Evolutionary conservation across 2,888 invertebrate species (phyloP).

Genomic region (Microctonus aethiopoides): DNA sequence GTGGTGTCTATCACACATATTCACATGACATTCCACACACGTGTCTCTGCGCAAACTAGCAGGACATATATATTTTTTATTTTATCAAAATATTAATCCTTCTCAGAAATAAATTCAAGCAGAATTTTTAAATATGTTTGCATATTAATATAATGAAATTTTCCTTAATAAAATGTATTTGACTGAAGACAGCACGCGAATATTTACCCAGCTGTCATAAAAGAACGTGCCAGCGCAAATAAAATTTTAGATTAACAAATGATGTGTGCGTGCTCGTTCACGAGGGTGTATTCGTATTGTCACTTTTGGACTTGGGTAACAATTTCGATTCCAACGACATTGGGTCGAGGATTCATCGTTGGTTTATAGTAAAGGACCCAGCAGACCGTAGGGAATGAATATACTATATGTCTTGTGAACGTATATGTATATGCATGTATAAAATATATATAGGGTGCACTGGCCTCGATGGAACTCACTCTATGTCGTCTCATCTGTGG

Average conservation of each 20-base stretch:
- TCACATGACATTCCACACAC: background rate
- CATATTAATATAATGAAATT: background rate
- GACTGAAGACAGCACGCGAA: background rate
- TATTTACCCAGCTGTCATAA: background rate
- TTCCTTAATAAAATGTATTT: background rate
- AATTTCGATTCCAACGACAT: conserved; percentile 26
- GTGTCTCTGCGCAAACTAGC: background rate
- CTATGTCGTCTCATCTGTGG: conserved; percentile 31
- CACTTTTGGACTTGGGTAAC: conserved; percentile 1
- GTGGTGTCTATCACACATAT: background rate
- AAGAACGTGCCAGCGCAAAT: background rate
- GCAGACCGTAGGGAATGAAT: background rate
- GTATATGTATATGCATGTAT: background rate
- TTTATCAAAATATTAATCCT: background rate
- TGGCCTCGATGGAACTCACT: conserved; percentile 35
- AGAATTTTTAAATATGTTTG: background rate
- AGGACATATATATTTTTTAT: background rate
- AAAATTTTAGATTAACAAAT: conserved; percentile 9
- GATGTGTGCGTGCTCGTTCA: background rate
- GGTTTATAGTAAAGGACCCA: too few relatives aligned
- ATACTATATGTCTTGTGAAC: background rate
- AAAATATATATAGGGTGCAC: conserved; percentile 32
- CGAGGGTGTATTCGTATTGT: background rate
- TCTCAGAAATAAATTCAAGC: background rate
- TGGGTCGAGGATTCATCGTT: background rate